Evolutionary conservation across 2,888 invertebrate species (phyloP), one percentile per base, ranked within the genome.

Genomic region (Stenurella melanura): DNA sequence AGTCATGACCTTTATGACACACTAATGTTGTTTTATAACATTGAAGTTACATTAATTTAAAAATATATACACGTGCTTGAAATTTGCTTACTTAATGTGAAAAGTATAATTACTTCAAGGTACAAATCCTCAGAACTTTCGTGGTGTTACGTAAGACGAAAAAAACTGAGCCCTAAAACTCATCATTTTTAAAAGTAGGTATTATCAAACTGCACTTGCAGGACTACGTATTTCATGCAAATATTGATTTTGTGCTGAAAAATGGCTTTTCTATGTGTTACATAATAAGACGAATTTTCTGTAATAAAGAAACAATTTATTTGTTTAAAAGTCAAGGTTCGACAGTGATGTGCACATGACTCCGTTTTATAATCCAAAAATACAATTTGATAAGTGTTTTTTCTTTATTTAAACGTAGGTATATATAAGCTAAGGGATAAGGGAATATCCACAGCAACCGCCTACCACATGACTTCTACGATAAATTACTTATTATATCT

Each of bases 321-420:
- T 50, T 15, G 4, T 57, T 58, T 38, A 38, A 57, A 69, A 56
- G 42, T 42, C 69, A 70, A 58, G 60, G 69, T 70, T 38, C 54
- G 17, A 70, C 30, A 34, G 38, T 19, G 57, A 18, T 57, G 57
- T 26, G 18, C 21, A 26, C 70, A 60, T 70, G 69, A 58, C 56
- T 58, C 58, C 54, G 38, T 58, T 34, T 57, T 67, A 68, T 58
- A 30, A 68, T 56, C 68, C 30, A 42, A 15, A 15, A 15, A 4
- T 17, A 50, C n/a, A n/a, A n/a, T n/a, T n/a, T n/a, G n/a, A 50
- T n/a, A 50, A 19, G 3, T 3, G 15, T 42, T 42, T 64, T 64
- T 64, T 64, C 18, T 19, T 7, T n/a, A n/a, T n/a, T 11, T 15
- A 18, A 19, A 17, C 42, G 0, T 21, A 21, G 6, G 3, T n/a